Conservation (phyloP, 2,113 vertebrate species). For the Melospiza melodia region DNA sequence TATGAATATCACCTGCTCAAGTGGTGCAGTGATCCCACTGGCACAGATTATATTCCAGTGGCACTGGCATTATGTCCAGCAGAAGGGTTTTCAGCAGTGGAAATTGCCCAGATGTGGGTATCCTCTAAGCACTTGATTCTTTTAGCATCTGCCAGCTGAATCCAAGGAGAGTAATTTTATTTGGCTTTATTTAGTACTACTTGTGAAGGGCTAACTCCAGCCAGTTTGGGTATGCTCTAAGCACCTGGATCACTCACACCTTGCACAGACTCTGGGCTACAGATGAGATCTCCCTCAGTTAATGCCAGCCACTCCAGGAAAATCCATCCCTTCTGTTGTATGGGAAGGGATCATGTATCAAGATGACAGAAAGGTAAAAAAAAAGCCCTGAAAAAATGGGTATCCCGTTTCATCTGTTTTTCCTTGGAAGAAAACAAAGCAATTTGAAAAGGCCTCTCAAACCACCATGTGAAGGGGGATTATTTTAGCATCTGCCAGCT, state of each 20-base stretch:
- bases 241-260: background rate
- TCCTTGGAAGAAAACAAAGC: background rate
- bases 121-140: background rate
- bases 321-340: background rate
- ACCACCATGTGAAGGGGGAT: background rate
- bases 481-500: background rate
- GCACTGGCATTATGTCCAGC: background rate
- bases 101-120: background rate
- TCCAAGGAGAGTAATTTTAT: no score
- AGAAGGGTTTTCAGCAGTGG: background rate
- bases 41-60: background rate
- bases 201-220: no score
- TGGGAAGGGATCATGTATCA: background rate
- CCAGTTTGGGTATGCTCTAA: background rate
- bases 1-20: background rate
- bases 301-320: background rate
- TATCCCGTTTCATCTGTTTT: background rate
- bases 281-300: background rate
- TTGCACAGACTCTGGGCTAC: background rate
- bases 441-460: background rate
- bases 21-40: no score
- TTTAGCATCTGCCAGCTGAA: no score
- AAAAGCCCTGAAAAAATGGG: fast-evolving
- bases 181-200: no score
- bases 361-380: background rate